Evolutionary conservation across 2,113 vertebrate genomes (phyloP).

Genomic region (Rhea pennata): DNA sequence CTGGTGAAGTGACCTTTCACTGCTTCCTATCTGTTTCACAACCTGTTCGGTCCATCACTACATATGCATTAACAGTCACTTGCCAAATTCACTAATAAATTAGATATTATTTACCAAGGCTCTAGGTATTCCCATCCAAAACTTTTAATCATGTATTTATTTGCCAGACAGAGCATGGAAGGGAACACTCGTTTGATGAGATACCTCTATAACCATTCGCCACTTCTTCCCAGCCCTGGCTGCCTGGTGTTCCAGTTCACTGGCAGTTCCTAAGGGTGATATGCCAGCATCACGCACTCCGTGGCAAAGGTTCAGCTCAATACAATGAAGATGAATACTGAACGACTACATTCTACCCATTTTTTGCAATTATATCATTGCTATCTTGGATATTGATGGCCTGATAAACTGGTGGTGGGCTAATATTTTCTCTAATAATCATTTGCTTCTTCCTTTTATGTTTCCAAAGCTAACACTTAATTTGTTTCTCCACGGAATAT

Average conservation of each 20-base stretch:
- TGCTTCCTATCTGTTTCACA: neutral
- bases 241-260: neutral
- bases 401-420: neutral
- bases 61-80: neutral
- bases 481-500: neutral
- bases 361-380: neutral
- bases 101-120: neutral
- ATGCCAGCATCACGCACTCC: neutral
- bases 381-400: neutral
- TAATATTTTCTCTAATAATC: neutral
- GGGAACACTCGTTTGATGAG: neutral
- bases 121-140: neutral
- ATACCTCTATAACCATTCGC: neutral
- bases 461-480: neutral
- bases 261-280: neutral
- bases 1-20: neutral
- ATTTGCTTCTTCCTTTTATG: neutral
- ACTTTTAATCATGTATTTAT: neutral
- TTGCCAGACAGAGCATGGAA: neutral
- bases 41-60: neutral
- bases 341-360: neutral
- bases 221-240: neutral
- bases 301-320: neutral
- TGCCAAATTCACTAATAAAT: conserved; percentile 17
- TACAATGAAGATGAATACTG: neutral